Evolutionary conservation across 1,140 invertebrate genomes (phyloP).

Genomic region (Elymnias hypermnestra): DNA sequence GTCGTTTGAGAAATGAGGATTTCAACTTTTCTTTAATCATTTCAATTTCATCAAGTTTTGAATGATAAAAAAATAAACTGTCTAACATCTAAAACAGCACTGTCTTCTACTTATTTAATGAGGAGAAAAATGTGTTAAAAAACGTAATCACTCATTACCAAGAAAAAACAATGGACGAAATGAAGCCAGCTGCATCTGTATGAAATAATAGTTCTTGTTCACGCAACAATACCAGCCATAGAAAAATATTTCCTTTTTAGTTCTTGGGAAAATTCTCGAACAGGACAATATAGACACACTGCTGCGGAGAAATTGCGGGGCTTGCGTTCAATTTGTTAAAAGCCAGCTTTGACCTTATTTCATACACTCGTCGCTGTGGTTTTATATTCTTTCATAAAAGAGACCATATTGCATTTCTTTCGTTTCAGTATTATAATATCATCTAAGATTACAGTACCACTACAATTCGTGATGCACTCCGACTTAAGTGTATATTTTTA

Average conservation of each 20-base stretch:
- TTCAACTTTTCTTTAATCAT: too few relatives aligned
- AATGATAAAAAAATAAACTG: too few relatives aligned
- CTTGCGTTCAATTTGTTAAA: conserved; percentile 13
- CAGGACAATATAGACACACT: conserved; percentile 11
- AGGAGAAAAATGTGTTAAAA: too few relatives aligned
- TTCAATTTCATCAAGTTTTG: too few relatives aligned
- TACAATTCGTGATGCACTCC: too few relatives aligned
- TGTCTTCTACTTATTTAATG: too few relatives aligned
- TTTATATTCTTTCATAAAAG: conserved; percentile 3
- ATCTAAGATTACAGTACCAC: background rate
- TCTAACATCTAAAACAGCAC: too few relatives aligned
- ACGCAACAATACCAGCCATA: conserved; percentile 11
- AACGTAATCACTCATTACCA: conserved; percentile 13
- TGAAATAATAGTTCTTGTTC: conserved; percentile 11
- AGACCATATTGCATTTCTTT: conserved; percentile 2
- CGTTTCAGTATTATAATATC: conserved; percentile 5
- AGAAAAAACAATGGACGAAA: conserved; percentile 16
- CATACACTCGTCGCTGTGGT: conserved; percentile 4
- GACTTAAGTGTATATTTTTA: too few relatives aligned
- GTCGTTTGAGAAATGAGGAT: too few relatives aligned
- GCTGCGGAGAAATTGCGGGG: conserved; percentile 10
- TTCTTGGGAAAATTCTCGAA: conserved; percentile 10
- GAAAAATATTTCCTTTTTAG: conserved; percentile 14
- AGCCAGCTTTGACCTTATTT: conserved; percentile 19
- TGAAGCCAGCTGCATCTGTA: conserved; percentile 7